Evolutionary conservation across 2,113 vertebrate species (phyloP).

Genomic region (Menura novaehollandiae): DNA sequence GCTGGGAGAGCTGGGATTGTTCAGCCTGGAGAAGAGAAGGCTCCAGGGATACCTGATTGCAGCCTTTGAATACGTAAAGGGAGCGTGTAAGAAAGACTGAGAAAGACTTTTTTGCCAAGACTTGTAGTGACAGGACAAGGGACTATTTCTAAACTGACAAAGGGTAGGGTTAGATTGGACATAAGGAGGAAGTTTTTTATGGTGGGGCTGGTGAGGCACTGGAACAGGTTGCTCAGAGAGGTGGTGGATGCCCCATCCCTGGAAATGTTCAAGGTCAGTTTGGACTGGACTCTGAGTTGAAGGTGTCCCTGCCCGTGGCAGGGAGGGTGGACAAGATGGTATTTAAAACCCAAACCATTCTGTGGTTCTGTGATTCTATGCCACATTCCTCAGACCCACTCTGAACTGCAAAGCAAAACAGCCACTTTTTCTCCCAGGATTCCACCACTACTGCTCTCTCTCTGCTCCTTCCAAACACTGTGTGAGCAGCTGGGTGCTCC

Average conservation of each 20-base stretch:
- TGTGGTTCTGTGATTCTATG: neutral
- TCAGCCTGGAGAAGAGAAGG: neutral
- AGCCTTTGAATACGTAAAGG: neutral
- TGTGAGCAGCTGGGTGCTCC: neutral
- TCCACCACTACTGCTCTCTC: neutral
- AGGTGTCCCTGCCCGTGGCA: neutral
- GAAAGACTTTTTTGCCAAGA: neutral
- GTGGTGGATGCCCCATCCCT: neutral
- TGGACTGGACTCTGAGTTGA: neutral
- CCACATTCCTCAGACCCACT: neutral
- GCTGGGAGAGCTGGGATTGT: neutral
- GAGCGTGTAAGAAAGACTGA: neutral
- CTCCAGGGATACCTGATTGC: neutral
- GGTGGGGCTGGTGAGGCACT: neutral
- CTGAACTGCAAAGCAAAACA: neutral
- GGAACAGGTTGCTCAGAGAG: neutral
- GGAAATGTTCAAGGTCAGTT: neutral
- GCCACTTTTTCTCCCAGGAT: neutral
- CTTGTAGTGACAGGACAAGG: neutral
- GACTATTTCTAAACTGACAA: neutral
- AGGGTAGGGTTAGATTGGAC: neutral
- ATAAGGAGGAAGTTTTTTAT: neutral
- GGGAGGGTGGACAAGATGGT: accelerated
- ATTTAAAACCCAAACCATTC: neutral
- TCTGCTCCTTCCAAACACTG: neutral